Conservation (phyloP, 2,888 invertebrate species). For the Leptopilina syphax region DNA sequence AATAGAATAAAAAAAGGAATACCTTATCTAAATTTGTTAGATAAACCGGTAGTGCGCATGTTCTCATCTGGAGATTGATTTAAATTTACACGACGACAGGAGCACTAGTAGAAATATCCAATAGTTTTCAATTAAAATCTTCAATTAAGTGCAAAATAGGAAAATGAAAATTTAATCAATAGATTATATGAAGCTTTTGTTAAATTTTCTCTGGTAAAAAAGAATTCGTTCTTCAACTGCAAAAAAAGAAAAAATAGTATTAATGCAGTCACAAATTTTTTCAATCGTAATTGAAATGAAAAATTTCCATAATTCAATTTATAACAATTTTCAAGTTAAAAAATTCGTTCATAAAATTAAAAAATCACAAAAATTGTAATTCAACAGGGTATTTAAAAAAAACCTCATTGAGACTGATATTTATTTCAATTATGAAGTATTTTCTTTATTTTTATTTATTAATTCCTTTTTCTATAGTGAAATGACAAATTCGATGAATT, state of each 20-base stretch:
- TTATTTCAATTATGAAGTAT: slow-evolving; percentile 69
- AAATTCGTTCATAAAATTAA: slow-evolving; percentile 51
- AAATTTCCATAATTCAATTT: no score
- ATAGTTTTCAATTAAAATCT: slow-evolving; percentile 9
- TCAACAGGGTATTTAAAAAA: slow-evolving; percentile 68
- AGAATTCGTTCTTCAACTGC: not conserved
- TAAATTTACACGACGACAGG: slow-evolving; percentile 19
- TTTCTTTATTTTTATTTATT: slow-evolving; percentile 52
- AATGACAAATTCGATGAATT: not conserved
- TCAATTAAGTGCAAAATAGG: not conserved
- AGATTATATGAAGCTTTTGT: slow-evolving; percentile 1
- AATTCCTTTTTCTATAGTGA: slow-evolving; percentile 5
- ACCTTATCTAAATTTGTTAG: slow-evolving; percentile 1
- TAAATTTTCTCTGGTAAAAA: not conserved
- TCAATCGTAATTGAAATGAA: no score
- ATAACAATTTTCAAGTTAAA: no score
- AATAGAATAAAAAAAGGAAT: not conserved
- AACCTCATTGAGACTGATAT: slow-evolving; percentile 71
- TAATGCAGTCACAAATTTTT: no score
- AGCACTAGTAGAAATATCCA: slow-evolving; percentile 12
- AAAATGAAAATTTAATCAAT: slow-evolving; percentile 1
- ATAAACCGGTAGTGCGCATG: slow-evolving; percentile 15
- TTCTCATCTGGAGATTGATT: slow-evolving; percentile 27
- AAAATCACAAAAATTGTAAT: slow-evolving; percentile 67
- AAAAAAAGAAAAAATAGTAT: no score